A percentile compares a stretch with the other conserved stretches of the same genome.
Evolutionary conservation across 2,113 vertebrate species (phyloP).

Genomic region (Murina feae): DNA sequence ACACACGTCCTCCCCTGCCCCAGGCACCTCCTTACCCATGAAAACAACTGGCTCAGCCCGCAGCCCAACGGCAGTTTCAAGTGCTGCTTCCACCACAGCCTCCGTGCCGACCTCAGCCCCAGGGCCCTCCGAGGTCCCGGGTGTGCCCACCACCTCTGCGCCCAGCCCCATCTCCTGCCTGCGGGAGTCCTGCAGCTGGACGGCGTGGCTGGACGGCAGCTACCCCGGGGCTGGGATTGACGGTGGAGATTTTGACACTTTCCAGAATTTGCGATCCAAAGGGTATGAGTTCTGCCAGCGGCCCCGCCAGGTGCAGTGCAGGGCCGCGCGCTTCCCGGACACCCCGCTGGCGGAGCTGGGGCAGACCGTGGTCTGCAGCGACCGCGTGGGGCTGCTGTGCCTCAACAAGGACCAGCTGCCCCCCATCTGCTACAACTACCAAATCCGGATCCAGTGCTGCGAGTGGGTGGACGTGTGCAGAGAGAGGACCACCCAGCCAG

Average conservation of each 20-base stretch:
- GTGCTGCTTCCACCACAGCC: fast-evolving
- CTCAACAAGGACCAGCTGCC: slow-evolving; percentile 74
- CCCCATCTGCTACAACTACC: slow-evolving; percentile 77
- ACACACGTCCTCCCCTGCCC: too few species aligned
- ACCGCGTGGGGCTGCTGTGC: slow-evolving; percentile 70
- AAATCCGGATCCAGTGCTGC: slow-evolving; percentile 81
- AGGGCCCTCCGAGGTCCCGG: fast-evolving
- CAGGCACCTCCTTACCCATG: fast-evolving
- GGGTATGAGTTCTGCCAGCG: slow-evolving; percentile 72
- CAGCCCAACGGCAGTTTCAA: fast-evolving
- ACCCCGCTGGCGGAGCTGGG: not conserved
- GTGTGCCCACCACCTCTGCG: fast-evolving
- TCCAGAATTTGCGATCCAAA: slow-evolving; percentile 43
- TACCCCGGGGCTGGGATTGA: slow-evolving; percentile 27
- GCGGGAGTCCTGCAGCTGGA: slow-evolving; percentile 69
- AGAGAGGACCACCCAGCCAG: fast-evolving
- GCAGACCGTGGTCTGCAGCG: slow-evolving; percentile 68
- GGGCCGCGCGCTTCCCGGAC: slow-evolving; percentile 57
- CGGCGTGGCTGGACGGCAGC: slow-evolving; percentile 75
- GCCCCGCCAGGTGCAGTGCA: slow-evolving; percentile 57
- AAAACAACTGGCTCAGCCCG: not conserved
- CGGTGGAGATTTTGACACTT: slow-evolving; percentile 81
- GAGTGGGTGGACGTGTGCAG: not conserved
- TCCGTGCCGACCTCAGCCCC: fast-evolving
- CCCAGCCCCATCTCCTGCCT: not conserved